phyloP scores from a whole-genome alignment of 2,113 vertebrate genomes.

The Pitta sordida region DNA sequence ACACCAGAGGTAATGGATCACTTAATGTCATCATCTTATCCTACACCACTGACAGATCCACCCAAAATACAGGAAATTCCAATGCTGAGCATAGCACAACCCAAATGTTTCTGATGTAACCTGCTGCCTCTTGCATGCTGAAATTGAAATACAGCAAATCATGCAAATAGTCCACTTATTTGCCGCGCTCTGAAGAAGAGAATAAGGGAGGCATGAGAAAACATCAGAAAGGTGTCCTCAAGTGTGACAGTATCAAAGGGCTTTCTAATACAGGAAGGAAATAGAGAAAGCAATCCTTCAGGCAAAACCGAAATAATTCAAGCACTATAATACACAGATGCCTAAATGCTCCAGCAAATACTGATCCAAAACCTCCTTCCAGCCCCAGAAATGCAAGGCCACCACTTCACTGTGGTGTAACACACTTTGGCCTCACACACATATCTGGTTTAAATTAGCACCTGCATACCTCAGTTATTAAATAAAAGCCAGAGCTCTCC shows the following conservation, averaged over 20 bases:
- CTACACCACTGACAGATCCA: neutral
- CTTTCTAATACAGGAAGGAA: neutral
- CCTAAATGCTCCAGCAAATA: constrained; percentile 15
- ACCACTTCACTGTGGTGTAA: neutral
- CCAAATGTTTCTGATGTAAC: neutral
- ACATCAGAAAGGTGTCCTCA: neutral
- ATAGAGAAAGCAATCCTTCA: neutral
- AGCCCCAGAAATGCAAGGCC: neutral
- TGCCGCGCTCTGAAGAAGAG: neutral
- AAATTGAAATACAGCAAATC: neutral
- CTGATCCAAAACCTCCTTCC: constrained; percentile 11
- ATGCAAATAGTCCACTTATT: neutral
- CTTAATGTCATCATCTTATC: accelerated
- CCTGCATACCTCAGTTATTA: constrained; percentile 73
- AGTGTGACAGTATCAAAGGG: neutral
- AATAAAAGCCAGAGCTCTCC: constrained; percentile 65
- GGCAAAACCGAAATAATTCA: neutral
- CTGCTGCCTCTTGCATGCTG: neutral
- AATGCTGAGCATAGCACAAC: accelerated
- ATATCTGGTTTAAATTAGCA: constrained; percentile 77
- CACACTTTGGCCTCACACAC: neutral
- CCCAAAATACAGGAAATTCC: accelerated
- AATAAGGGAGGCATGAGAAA: too few relatives aligned
- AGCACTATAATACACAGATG: neutral
- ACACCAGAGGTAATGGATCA: neutral